A percentile compares a stretch with the other conserved stretches of the same genome.
Evolutionary conservation across 64 coral and sea anemone genomes (phyloP).

Genomic region (Montipora capricornis): DNA sequence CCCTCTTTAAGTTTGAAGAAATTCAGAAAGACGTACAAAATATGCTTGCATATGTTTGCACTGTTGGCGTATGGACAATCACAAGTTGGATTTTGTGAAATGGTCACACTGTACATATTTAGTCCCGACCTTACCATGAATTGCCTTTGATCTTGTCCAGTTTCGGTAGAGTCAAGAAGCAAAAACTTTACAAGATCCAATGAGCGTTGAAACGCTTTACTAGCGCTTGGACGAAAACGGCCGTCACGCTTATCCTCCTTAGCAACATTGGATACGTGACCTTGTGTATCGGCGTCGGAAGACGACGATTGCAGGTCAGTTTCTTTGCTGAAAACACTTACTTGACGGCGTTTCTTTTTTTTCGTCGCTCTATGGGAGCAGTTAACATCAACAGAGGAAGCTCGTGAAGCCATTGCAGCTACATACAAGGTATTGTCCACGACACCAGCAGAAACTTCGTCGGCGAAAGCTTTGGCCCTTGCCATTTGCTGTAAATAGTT

Average conservation of each 20-base stretch:
- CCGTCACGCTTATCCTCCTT: neutral
- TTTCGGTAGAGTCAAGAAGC: conserved; percentile 10
- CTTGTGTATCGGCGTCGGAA: conserved; percentile 2
- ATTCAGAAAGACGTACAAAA: neutral
- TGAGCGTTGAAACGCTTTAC: conserved; percentile 24
- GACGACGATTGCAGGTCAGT: neutral
- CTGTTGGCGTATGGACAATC: conserved; percentile 41
- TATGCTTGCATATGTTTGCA: conserved; percentile 28
- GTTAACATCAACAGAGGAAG: conserved; percentile 27
- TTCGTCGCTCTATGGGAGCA: conserved; percentile 44
- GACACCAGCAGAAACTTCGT: neutral
- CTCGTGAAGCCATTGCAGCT: too few relatives aligned
- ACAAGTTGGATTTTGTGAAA: conserved; percentile 33
- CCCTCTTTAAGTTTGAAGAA: conserved; percentile 15
- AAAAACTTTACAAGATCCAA: conserved; percentile 18
- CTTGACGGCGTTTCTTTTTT: neutral
- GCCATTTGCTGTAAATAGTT: conserved; percentile 34
- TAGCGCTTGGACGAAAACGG: conserved; percentile 16
- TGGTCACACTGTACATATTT: conserved; percentile 9
- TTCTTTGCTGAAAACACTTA: conserved; percentile 21
- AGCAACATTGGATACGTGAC: neutral
- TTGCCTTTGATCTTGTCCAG: neutral
- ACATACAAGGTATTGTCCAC: conserved; percentile 27
- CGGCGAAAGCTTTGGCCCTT: conserved; percentile 46
- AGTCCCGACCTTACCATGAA: conserved; percentile 33